These are phyloP conservation scores for Megalops atlanticus DNA, from an alignment of 2,113 vertebrate genomes.

Conservation along the genomic window DNA sequence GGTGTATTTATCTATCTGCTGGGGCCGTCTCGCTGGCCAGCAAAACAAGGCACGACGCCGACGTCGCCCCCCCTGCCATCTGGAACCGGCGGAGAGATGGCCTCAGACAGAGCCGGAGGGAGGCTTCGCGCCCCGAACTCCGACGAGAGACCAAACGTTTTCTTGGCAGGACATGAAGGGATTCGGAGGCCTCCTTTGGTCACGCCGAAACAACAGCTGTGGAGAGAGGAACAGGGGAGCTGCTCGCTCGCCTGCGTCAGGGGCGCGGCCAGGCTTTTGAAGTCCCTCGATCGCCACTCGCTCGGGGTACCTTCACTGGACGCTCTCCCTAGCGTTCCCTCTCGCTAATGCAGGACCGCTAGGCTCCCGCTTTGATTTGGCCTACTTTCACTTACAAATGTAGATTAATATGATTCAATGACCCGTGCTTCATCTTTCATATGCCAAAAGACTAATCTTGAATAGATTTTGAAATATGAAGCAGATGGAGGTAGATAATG, in stretches of 20 bases:
- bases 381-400: background rate
- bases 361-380: background rate
- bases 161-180: slow-evolving; percentile 72
- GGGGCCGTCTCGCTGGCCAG: slow-evolving; percentile 47
- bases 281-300: slow-evolving; percentile 49
- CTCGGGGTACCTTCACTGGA: slow-evolving; percentile 52
- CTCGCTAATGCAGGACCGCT: slow-evolving; percentile 14
- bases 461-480: background rate
- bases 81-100: slow-evolving; percentile 47
- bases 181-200: slow-evolving; percentile 52
- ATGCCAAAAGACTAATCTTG: background rate
- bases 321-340: background rate
- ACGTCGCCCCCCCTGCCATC: slow-evolving; percentile 48
- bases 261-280: slow-evolving; percentile 51
- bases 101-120: slow-evolving; percentile 22
- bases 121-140: slow-evolving; percentile 57
- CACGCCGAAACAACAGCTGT: slow-evolving; percentile 67
- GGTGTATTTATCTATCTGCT: slow-evolving; percentile 36
- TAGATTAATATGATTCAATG: background rate
- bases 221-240: slow-evolving; percentile 46
- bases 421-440: background rate
- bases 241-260: slow-evolving; percentile 56
- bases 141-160: slow-evolving; percentile 60
- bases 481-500: background rate
- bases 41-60: slow-evolving; percentile 52